Evolutionary conservation across 2,888 invertebrate species (phyloP).

Genomic region (Spialia ferax): DNA sequence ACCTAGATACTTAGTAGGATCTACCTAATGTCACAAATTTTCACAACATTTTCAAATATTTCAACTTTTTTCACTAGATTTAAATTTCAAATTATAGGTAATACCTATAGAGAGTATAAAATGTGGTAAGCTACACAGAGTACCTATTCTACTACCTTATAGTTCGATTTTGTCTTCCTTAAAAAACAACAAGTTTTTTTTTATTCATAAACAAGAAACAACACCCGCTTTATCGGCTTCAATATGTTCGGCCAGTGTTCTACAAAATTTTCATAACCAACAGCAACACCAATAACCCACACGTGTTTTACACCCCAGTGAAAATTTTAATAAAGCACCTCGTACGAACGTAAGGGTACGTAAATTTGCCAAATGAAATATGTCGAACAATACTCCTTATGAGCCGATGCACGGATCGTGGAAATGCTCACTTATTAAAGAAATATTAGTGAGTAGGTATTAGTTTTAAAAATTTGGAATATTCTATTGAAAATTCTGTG

Average conservation of each 20-base stretch:
- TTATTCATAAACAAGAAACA: neutral
- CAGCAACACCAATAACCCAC: constrained; percentile 54
- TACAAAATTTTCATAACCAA: constrained; percentile 31
- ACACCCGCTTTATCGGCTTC: constrained; percentile 2
- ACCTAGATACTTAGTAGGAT: too few species aligned
- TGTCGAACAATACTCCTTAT: constrained; percentile 60
- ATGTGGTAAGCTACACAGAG: too few species aligned
- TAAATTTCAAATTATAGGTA: too few species aligned
- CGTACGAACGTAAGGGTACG: constrained; percentile 45
- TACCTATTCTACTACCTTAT: neutral
- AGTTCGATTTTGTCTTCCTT: neutral
- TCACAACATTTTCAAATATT: too few species aligned
- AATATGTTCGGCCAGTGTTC: constrained; percentile 14
- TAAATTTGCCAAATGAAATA: constrained; percentile 60
- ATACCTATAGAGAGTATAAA: too few species aligned
- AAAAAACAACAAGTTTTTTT: neutral
- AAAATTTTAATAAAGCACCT: constrained; percentile 70
- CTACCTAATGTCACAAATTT: too few species aligned
- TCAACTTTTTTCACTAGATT: too few species aligned
- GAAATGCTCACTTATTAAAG: constrained; percentile 38
- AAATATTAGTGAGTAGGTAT: constrained; percentile 12
- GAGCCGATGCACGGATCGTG: constrained; percentile 50
- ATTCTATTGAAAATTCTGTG: too few species aligned
- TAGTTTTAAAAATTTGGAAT: too few species aligned
- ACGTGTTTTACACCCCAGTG: constrained; percentile 56